Evolutionary conservation across 2,888 invertebrate species (phyloP), one percentile per base, ranked within the genome.

Genomic region (Leucoma salicis): DNA sequence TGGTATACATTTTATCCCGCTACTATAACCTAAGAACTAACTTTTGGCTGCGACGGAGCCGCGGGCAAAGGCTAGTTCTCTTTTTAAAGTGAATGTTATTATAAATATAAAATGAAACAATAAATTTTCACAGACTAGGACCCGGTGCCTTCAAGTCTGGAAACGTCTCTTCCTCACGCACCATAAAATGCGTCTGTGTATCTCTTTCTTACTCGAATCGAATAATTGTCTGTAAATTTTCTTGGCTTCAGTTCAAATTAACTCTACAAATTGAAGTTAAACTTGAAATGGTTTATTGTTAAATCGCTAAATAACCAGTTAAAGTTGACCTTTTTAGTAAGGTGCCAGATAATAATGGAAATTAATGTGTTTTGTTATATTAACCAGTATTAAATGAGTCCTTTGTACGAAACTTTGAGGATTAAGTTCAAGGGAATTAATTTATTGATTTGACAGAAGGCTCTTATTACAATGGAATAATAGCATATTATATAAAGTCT

Each of bases 341-440:
- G 14, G 29, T 29, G n/a, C 3, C 14, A 14, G 14, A 31, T 31
- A 13, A 31, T 29, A 29, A 29, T 29, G 29, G 29, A 29, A 14
- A 29, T 29, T 29, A n/a, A 27, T 27, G 27, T n/a, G 27, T 27
- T 27, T 27, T 27, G n/a, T 12, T 21, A 28, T n/a, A 25, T 25
- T 10, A n/a, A 15, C 18, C 7, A n/a, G 4, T 12, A n/a, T 18
- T 21, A 14, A 39, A 37, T 15, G 31, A 21, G 18, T 11, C 5
- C 27, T 37, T 31, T 18, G 14, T 32, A 16, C 16, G 27, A 39
- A 39, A 39, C 27, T 39, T 39, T n/a, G 15, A 39, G 13, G 25
- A 27, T 16, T 16, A 34, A 18, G 5, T 35, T 41, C 13, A 35
- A 31, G 33, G 28, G 24, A 28, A 36, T 33, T 29, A 15, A 37